Percentiles rank a stretch among this genome's conserved stretches.
Conservation (phyloP, 2,797 vertebrate species). For the Macropodus opercularis region DNA sequence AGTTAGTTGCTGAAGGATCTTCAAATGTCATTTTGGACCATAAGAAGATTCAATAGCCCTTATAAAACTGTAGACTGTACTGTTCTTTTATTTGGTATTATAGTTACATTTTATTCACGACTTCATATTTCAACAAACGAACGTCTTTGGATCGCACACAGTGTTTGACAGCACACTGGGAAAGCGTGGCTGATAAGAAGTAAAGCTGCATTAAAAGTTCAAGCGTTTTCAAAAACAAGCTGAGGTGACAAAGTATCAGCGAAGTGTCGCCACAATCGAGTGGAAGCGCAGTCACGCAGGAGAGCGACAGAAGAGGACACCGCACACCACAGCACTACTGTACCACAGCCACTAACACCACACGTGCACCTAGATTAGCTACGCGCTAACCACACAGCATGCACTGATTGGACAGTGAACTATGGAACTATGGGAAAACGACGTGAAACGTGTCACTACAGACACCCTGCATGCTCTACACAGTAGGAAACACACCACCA, state of each 20-base stretch:
- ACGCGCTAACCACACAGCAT: slow-evolving; percentile 34
- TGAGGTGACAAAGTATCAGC: background rate
- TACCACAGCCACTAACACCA: slow-evolving; percentile 68
- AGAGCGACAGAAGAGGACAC: slow-evolving; percentile 42
- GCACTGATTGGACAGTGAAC: slow-evolving; percentile 36
- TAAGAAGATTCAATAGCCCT: too few species aligned
- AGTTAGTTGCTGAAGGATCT: too few species aligned
- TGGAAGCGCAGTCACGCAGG: slow-evolving; percentile 9
- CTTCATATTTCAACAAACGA: too few species aligned
- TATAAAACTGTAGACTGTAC: too few species aligned
- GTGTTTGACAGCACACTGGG: background rate
- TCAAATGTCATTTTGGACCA: too few species aligned
- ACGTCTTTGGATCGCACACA: background rate
- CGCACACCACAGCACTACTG: slow-evolving; percentile 69
- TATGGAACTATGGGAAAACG: background rate
- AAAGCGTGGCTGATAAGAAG: background rate
- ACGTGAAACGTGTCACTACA: slow-evolving; percentile 1
- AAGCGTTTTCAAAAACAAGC: background rate
- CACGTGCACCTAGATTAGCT: slow-evolving; percentile 50
- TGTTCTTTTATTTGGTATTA: too few species aligned
- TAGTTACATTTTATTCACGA: too few species aligned
- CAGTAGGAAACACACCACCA: slow-evolving; percentile 22
- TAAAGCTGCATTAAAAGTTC: background rate
- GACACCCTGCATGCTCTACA: slow-evolving; percentile 35
- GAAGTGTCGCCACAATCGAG: background rate